Percentiles rank a stretch among this genome's conserved stretches.
Conservation (phyloP, 1,140 invertebrate genomes). For the Drosophila santomea region DNA sequence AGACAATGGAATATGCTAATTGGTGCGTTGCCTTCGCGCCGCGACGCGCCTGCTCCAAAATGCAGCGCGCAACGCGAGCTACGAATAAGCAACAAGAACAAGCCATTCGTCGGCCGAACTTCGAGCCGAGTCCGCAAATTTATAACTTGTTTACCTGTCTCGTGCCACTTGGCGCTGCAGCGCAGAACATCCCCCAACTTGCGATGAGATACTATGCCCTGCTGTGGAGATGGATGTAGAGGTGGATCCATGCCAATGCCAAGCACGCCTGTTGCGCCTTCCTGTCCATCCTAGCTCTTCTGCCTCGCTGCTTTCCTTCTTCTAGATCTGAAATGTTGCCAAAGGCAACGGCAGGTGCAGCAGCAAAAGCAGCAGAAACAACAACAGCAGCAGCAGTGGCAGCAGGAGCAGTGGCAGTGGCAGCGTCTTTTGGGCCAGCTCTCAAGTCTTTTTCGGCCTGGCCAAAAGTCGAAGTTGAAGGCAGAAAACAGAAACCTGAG, state of each 20-base stretch:
- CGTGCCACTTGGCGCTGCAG: slow-evolving; percentile 44
- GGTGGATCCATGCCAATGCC: slow-evolving; percentile 2
- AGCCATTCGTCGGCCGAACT: slow-evolving; percentile 65
- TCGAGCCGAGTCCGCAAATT: slow-evolving; percentile 47
- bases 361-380: neutral
- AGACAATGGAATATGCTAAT: slow-evolving; percentile 84
- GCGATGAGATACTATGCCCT: neutral
- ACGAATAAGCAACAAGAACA: slow-evolving; percentile 84
- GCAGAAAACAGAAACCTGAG: slow-evolving; percentile 15
- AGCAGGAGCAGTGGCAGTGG: slow-evolving; percentile 5
- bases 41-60: slow-evolving; percentile 73
- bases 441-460: slow-evolving; percentile 31
- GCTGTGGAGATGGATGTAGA: slow-evolving; percentile 6
- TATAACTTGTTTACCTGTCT: slow-evolving; percentile 83
- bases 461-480: slow-evolving; percentile 4
- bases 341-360: slow-evolving; percentile 8
- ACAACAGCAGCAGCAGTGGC: neutral
- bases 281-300: neutral
- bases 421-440: slow-evolving; percentile 31
- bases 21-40: slow-evolving; percentile 79
- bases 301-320: neutral
- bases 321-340: neutral
- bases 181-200: slow-evolving; percentile 63
- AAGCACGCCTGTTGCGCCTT: slow-evolving; percentile 67
- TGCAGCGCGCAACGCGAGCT: slow-evolving; percentile 64